A percentile compares a stretch with the other conserved stretches of the same genome.
These are phyloP conservation scores for Microtus ochrogaster DNA, from an alignment of 2,113 vertebrate species.

Conservation along the genomic window DNA sequence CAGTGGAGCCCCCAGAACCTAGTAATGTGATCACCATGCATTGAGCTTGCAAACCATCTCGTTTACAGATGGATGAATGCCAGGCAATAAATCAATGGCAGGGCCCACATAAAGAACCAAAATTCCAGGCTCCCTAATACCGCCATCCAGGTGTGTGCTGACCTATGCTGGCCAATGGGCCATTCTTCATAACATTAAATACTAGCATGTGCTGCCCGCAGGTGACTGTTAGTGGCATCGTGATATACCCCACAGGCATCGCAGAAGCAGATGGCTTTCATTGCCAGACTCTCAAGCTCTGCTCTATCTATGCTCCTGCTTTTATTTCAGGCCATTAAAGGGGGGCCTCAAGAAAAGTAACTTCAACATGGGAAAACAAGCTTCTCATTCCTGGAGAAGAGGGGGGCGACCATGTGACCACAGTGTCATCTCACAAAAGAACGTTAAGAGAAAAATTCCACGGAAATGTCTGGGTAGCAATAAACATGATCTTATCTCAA, in stretches of 20 bases:
- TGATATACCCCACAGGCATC: slow-evolving; percentile 61
- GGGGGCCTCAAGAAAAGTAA: slow-evolving; percentile 40
- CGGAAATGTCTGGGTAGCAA: slow-evolving; percentile 14
- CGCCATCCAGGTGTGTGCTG: slow-evolving; percentile 76
- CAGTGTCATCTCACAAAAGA: neutral
- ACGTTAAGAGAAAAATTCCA: neutral
- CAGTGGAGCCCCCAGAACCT: neutral
- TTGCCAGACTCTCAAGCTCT: slow-evolving; percentile 13
- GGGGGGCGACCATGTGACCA: neutral
- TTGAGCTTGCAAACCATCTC: slow-evolving; percentile 24
- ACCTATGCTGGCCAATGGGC: slow-evolving; percentile 66
- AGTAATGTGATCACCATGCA: slow-evolving; percentile 56
- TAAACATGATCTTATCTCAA: slow-evolving; percentile 30
- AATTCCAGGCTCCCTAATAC: slow-evolving; percentile 77
- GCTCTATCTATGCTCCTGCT: neutral
- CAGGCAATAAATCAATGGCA: slow-evolving; percentile 71
- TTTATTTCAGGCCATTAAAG: slow-evolving; percentile 51
- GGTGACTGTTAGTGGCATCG: slow-evolving; percentile 58
- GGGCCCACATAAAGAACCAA: slow-evolving; percentile 59
- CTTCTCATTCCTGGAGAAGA: slow-evolving; percentile 8
- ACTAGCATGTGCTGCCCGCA: slow-evolving; percentile 60
- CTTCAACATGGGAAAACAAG: neutral
- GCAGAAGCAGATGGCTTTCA: slow-evolving; percentile 55
- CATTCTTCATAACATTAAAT: slow-evolving; percentile 77
- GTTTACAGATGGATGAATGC: slow-evolving; percentile 74